phyloP scores from a whole-genome alignment of 2,113 vertebrate species.

The Gymnobelideus leadbeateri region DNA sequence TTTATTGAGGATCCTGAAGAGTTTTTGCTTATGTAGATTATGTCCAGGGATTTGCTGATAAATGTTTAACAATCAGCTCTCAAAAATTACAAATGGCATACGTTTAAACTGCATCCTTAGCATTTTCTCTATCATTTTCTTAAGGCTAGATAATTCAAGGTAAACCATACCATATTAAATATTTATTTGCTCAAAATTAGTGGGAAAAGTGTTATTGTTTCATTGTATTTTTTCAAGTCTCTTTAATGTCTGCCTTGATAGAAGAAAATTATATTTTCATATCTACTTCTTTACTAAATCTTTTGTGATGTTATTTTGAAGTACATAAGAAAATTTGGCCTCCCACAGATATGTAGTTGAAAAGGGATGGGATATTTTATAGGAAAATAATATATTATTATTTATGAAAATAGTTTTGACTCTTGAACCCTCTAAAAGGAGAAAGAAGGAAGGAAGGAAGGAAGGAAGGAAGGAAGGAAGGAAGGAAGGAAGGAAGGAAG shows the following conservation, averaged over 20 bases:
- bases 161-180: not conserved
- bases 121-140: not conserved
- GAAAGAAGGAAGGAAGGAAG: not conserved
- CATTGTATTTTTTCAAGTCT: not conserved
- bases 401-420: not conserved
- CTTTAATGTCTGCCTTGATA: not conserved
- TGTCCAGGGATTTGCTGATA: not conserved
- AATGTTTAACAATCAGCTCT: not conserved
- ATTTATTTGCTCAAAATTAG: not conserved
- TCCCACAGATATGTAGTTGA: not conserved
- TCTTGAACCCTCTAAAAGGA: not conserved
- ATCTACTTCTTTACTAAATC: not conserved
- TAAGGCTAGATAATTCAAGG: not conserved
- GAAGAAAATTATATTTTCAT: not conserved
- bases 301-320: not conserved
- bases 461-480: too few relatives aligned
- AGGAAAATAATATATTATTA: not conserved
- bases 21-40: not conserved
- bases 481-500: not conserved
- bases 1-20: not conserved
- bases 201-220: not conserved
- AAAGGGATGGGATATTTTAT: not conserved
- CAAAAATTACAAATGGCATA: not conserved
- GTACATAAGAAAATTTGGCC: not conserved
- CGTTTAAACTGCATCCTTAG: not conserved